Evolutionary conservation across 2,888 invertebrate species (phyloP).

Genomic region (Lathronympha strigana): DNA sequence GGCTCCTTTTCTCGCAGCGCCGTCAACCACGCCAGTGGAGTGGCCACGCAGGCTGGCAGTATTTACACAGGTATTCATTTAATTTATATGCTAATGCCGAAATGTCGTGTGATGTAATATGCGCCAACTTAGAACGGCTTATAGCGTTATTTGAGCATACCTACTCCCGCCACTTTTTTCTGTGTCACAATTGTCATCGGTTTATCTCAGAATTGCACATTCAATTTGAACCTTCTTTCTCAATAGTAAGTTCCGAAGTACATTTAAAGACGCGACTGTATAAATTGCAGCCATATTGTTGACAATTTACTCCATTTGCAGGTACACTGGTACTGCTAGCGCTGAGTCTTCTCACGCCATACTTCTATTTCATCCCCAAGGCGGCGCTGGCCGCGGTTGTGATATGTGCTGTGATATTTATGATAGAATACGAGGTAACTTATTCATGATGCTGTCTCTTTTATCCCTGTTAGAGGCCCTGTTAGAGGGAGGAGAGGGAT

Average conservation of each 20-base stretch:
- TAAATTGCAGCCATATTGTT: too few relatives aligned
- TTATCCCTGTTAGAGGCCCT: too few relatives aligned
- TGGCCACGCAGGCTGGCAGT: constrained; percentile 94
- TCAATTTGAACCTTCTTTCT: too few relatives aligned
- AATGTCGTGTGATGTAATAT: too few relatives aligned
- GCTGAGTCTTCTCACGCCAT: constrained; percentile 93
- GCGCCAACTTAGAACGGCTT: too few relatives aligned
- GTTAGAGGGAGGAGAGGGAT: too few relatives aligned
- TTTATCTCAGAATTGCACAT: too few relatives aligned
- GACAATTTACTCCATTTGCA: constrained; percentile 49
- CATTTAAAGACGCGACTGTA: background rate
- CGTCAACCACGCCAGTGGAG: constrained; percentile 97
- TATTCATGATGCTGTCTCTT: background rate
- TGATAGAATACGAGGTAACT: constrained; percentile 93
- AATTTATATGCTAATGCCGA: too few relatives aligned
- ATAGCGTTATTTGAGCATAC: too few relatives aligned
- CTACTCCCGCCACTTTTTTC: too few relatives aligned
- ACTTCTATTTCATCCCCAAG: constrained; percentile 95
- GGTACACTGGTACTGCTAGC: constrained; percentile 92
- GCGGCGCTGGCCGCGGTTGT: constrained; percentile 96
- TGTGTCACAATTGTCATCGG: too few relatives aligned
- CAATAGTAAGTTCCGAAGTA: too few relatives aligned
- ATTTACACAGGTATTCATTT: constrained; percentile 92
- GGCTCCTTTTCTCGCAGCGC: constrained; percentile 96
- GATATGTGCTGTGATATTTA: constrained; percentile 97